Base-by-base conservation (phyloP, 1,140 invertebrate species). In the Micrasema minimum region DNA sequence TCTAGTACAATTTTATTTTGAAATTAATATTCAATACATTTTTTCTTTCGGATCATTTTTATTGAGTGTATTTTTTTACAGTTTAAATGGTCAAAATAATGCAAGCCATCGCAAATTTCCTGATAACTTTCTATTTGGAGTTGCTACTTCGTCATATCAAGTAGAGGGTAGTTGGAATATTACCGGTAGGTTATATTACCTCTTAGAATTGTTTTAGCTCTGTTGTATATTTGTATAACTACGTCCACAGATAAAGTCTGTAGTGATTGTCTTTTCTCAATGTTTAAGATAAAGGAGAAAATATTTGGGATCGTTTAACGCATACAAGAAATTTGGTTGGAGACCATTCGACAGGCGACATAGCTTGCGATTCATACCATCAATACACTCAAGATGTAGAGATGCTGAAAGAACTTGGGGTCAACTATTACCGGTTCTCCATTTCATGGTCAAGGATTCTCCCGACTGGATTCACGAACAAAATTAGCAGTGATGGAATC, bases 331-430 rank as follows among this genome's bases (percentile, higher is more conserved):
- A 79, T 22, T 78, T 75, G 4, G 77, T 86, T n/a, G 67, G 57
- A 1, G 80, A 85, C 67, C 74, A 78, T 14, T 62, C 20, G 22
- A 62, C 51, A 66, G 88, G 86, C 2, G 86, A 90, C 76, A 75
- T 88, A n/a, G 86, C 88, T 2, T 86, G 84, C 75, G 83, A 90
- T 78, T 88, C 87, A 20, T 90, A 89, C 76, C 77, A 89, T 71
- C 79, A 85, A 48, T 87, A 85, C 74, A 77, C 83, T 64, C 81
- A 86, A 61, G 90, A 91, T 78, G 80, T 90, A 0, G 64, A 78
- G 51, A 73, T 87, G 50, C 72, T 89, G 0, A 82, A 83, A 74
- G 69, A 83, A 37, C 65, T 87, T 23, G 82, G 81, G 2, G 83
- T 76, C 12, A 26, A 80, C 62, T 77, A 76, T 50, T 87, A 87